Conservation (phyloP, 2,888 invertebrate genomes). For the Argyresthia albistria region DNA sequence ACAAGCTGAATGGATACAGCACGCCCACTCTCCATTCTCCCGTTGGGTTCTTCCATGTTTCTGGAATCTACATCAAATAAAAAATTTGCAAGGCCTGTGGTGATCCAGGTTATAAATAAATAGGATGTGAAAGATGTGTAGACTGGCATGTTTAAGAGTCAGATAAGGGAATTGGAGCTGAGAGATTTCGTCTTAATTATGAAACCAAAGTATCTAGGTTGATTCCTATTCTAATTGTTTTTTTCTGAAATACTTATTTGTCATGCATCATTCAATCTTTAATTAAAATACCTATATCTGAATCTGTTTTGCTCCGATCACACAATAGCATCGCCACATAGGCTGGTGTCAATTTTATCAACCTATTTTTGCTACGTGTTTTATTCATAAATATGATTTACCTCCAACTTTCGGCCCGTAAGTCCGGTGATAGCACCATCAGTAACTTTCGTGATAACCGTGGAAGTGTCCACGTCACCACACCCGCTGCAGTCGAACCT, state of each 20-base stretch:
- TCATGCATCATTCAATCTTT: no score
- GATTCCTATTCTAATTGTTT: no score
- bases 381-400: slow-evolving; percentile 35
- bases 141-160: neutral
- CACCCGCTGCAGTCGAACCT: slow-evolving; percentile 96
- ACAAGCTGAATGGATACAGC: slow-evolving; percentile 88
- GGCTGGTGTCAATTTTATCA: no score
- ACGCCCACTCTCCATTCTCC: slow-evolving; percentile 91
- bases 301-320: no score
- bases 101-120: neutral
- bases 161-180: neutral
- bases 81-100: neutral
- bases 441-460: slow-evolving; percentile 51
- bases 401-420: slow-evolving; percentile 91
- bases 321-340: no score
- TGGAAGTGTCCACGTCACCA: slow-evolving; percentile 95
- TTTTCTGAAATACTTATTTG: no score
- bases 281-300: no score
- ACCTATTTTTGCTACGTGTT: neutral
- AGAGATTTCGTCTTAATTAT: neutral
- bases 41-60: slow-evolving; percentile 85
- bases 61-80: slow-evolving; percentile 77
- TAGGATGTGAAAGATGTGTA: no score
- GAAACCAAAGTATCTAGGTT: neutral
- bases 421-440: slow-evolving; percentile 87